These are phyloP conservation scores for Craniophora ligustri DNA, from an alignment of 2,888 invertebrate species.

Conservation along the genomic window DNA sequence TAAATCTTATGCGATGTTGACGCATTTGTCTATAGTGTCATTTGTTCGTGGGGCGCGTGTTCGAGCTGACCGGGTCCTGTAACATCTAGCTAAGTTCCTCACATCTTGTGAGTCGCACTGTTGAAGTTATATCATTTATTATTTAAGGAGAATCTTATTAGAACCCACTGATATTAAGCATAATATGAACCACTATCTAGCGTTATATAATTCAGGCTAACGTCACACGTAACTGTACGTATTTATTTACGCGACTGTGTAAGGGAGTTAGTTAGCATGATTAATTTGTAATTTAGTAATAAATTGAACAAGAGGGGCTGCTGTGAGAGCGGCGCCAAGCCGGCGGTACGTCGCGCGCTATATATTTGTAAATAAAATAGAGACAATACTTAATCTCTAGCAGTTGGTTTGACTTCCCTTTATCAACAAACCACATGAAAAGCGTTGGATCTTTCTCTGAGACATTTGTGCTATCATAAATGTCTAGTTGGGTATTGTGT, in stretches of 20 bases:
- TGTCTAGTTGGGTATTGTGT: neutral
- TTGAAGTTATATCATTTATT: constrained; percentile 65
- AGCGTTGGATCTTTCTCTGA: too few species aligned
- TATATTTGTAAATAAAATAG: neutral
- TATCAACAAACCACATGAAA: neutral
- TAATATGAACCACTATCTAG: constrained; percentile 56
- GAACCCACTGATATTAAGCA: constrained; percentile 60
- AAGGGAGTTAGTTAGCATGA: constrained; percentile 55
- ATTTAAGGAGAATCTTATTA: constrained; percentile 67
- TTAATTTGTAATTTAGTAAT: constrained; percentile 62
- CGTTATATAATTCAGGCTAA: constrained; percentile 65
- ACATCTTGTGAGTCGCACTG: constrained; percentile 53
- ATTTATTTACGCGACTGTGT: constrained; percentile 58
- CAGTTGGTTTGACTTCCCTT: neutral
- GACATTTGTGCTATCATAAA: neutral
- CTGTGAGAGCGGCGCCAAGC: constrained; percentile 42
- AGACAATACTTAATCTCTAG: too few species aligned
- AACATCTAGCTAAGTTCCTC: constrained; percentile 52
- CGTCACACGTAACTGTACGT: constrained; percentile 48
- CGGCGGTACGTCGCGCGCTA: constrained; percentile 1
- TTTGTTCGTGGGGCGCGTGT: constrained; percentile 36
- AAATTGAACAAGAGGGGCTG: constrained; percentile 57
- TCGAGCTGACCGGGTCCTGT: constrained; percentile 44
- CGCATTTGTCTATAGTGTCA: too few species aligned
- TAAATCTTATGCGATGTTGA: neutral